These are phyloP conservation scores for Pedetes capensis DNA, from an alignment of 2,113 vertebrate genomes.

Conservation along the genomic window DNA sequence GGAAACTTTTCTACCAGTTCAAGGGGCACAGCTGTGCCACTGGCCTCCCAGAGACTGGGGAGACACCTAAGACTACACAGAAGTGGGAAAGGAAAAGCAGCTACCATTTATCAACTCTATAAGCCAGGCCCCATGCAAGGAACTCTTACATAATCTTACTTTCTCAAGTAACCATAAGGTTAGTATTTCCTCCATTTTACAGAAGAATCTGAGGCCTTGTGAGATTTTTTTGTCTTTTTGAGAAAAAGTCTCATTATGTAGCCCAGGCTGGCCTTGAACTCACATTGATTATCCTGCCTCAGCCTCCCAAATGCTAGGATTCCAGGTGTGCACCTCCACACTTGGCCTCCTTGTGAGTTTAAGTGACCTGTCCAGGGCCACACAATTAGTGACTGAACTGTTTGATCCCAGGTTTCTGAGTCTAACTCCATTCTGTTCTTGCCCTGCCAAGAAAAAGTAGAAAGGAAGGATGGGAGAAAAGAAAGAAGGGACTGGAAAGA, in stretches of 20 bases:
- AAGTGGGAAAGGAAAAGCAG: background rate
- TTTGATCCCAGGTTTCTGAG: background rate
- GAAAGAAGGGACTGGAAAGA: background rate
- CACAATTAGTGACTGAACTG: background rate
- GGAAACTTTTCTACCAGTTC: background rate
- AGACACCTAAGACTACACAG: background rate
- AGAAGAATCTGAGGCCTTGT: background rate
- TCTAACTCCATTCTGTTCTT: background rate
- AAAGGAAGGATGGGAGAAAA: background rate
- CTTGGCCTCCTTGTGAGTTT: background rate
- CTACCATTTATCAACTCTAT: rapidly evolving
- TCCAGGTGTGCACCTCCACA: too few relatives aligned
- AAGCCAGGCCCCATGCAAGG: background rate
- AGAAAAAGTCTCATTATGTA: too few relatives aligned
- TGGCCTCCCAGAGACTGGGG: background rate
- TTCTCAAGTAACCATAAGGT: background rate
- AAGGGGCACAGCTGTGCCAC: background rate
- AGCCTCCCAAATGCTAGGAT: too few relatives aligned
- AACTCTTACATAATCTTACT: background rate
- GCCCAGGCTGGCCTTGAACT: too few relatives aligned
- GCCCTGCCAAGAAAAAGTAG: background rate
- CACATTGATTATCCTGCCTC: too few relatives aligned
- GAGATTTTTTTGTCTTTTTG: too few relatives aligned
- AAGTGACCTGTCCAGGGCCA: background rate
- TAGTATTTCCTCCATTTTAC: background rate